Base-by-base conservation (phyloP, 2,888 invertebrate species). In the Mythimna ferrago region DNA sequence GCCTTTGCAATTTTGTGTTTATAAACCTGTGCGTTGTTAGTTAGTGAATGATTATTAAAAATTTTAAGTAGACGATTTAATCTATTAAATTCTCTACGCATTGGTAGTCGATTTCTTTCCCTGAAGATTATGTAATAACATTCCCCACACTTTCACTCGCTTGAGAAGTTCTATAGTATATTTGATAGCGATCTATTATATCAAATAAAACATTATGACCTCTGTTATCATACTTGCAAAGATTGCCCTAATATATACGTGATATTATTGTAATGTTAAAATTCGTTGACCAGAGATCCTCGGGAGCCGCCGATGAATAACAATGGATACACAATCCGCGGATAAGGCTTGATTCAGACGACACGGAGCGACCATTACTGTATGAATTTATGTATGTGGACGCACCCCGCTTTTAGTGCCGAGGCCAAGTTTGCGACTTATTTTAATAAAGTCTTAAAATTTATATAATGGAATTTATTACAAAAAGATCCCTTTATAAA, bases 351-450 rank as follows among this genome's bases (percentile, higher is more conserved):
- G 89, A 87, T 88, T 89, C 88, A 85, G 85, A 82, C 77, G 90
- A 95, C 95, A 95, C 86, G 92, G 84, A 82, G 89, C 87, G 66
- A 79, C 94, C 94, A 96, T 95, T 94, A 95, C 91, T 78, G 86
- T 92, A 94, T 95, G 96, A 95, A 96, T 96, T 91, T 94, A 95
- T 96, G 95, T 93, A 95, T 93, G 88, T 81, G 61, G 53, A 41
- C 78, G 44, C 74, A 57, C 62, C 72, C 73, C 68, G 73, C 81
- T 83, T 82, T 82, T 73, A 76, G 74, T 72, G 66, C 38, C 19
- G 62, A 62, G 62, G 51, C 70, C 67, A 70, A 64, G 48, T 65
- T 66, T 67, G 57, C 51, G 44, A 64, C 60, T 69, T 73, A 38
- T 61, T 66, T 71, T 56, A 81, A 5, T 58, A 48, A 48, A 41